Evolutionary conservation across 2,888 invertebrate species (phyloP), one percentile per base, ranked within the genome.

Genomic region (Athalia cordata): DNA sequence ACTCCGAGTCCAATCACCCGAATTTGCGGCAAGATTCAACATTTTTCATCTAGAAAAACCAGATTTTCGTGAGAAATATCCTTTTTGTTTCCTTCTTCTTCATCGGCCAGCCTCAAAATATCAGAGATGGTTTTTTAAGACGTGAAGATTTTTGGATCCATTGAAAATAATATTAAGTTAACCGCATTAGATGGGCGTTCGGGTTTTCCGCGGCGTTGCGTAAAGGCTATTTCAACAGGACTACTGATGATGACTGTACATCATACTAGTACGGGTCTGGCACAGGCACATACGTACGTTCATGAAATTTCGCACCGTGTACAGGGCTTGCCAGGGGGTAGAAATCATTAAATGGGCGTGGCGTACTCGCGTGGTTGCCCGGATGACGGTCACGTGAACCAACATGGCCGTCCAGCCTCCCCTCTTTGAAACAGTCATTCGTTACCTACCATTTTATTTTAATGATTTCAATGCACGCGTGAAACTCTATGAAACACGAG

Each of bases 281-380:
- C 81, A 80, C 78, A 76, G 77, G 82, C 82, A 81, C 83, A 29
- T 29, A 29, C 29, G 29, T 29, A 84, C 83, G 82, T 81, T 80
- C 79, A 83, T 82, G 85, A 86, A 86, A 87, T 87, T 87, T 88
- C 85, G 85, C 86, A 84, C 85, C 83, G 85, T 82, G 81, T 84
- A 86, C 83, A 82, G 81, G 80, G 84, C 84, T 84, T 82, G 82
- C 85, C 86, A 87, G 87, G 89, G 89, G 90, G 89, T 89, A 89
- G 90, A 89, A 90, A 89, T 89, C 90, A 90, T 90, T 90, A 90
- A 90, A 90, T 84, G 90, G 90, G 90, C 90, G 90, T 90, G 90
- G 89, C 89, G 87, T 87, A 85, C 85, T 86, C 85, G 29, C 29
- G 87, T 88, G 87, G 89, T 89, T 90, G 87, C 89, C 89, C 89